These are phyloP conservation scores for Meiosimyza platycephala DNA, from an alignment of 2,888 invertebrate genomes.

Conservation along the genomic window DNA sequence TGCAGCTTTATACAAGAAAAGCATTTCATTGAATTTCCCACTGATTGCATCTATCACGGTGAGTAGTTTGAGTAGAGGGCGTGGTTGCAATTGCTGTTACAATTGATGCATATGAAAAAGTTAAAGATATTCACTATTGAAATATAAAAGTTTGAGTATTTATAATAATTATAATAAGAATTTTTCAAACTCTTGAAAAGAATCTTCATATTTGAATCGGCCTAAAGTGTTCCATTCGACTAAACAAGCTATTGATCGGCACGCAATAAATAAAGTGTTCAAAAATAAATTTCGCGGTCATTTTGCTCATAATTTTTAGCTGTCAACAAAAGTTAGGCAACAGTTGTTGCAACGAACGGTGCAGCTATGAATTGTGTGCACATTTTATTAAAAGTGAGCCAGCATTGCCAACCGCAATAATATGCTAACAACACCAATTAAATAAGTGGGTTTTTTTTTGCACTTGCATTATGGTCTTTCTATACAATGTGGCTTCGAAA, in stretches of 20 bases:
- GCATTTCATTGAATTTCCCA: conserved; percentile 10
- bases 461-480: neutral
- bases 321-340: conserved; percentile 6
- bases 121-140: no score
- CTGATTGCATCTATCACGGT: neutral
- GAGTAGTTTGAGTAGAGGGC: neutral
- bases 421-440: neutral
- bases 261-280: no score
- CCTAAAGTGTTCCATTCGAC: no score
- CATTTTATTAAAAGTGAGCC: no score
- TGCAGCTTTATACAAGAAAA: neutral
- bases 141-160: no score
- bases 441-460: neutral
- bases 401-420: neutral
- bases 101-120: neutral
- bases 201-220: no score
- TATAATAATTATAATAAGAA: no score
- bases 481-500: neutral
- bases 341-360: neutral
- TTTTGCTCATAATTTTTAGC: neutral
- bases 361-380: no score
- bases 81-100: neutral
- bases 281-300: no score
- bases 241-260: no score
- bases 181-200: no score